These are phyloP conservation scores for Lochmaea capreae DNA, from an alignment of 2,888 invertebrate genomes.

Conservation along the genomic window DNA sequence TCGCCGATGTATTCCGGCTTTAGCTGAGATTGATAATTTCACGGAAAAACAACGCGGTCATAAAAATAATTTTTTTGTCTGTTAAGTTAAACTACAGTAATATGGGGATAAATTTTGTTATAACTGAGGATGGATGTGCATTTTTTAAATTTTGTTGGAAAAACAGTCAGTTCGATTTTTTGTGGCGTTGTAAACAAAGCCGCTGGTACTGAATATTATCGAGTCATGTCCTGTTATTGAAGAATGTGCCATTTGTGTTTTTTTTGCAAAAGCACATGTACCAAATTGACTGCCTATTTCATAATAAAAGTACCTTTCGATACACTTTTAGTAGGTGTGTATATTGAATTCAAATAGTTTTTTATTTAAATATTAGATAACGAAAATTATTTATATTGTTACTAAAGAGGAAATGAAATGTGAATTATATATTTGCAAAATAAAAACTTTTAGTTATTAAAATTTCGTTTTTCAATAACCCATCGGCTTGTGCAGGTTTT, in stretches of 20 bases:
- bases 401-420: conserved; percentile 57
- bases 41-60: no score
- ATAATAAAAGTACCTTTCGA: conserved; percentile 50
- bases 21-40: no score
- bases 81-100: no score
- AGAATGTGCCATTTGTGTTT: conserved; percentile 38
- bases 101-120: no score
- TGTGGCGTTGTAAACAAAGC: not conserved
- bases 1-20: no score
- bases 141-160: no score
- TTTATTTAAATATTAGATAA: conserved; percentile 40
- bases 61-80: no score
- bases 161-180: not conserved
- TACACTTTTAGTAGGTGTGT: conserved; percentile 16
- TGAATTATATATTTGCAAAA: conserved; percentile 62
- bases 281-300: conserved; percentile 61
- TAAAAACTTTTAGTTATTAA: conserved; percentile 62
- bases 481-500: conserved; percentile 42
- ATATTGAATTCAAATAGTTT: conserved; percentile 43
- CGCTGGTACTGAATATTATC: not conserved
- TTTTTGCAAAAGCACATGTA: conserved; percentile 59
- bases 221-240: not conserved
- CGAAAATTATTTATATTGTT: conserved; percentile 60
- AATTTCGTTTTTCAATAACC: conserved; percentile 61
- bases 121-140: no score